Conservation (phyloP, 2,113 vertebrate genomes). For the Falcunculus frontatus region DNA sequence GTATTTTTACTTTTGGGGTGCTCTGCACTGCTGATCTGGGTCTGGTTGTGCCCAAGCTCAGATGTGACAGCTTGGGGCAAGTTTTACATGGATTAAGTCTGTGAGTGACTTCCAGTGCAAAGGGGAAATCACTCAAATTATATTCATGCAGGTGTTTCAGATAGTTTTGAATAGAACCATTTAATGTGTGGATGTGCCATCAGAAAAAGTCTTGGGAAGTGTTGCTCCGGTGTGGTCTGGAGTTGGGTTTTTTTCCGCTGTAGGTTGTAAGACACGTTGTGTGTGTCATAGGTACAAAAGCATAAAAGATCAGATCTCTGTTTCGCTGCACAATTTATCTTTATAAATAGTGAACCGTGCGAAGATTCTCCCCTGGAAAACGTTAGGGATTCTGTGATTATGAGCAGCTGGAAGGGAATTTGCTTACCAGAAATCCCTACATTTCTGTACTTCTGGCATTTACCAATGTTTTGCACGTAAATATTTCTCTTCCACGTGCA, state of each 20-base stretch:
- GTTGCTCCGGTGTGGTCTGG: neutral
- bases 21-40: neutral
- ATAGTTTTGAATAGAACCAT: neutral
- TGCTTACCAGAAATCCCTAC: neutral
- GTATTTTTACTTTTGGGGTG: neutral
- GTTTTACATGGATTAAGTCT: neutral
- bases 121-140: neutral
- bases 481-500: neutral
- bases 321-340: neutral
- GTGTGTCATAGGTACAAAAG: neutral
- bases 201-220: neutral
- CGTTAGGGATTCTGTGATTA: neutral
- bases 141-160: fast-evolving
- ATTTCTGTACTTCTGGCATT: neutral
- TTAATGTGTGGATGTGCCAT: neutral
- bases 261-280: neutral
- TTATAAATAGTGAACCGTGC: neutral
- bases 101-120: neutral
- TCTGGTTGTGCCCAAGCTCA: neutral
- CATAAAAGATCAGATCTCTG: neutral
- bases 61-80: neutral
- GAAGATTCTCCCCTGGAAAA: neutral
- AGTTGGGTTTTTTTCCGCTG: neutral
- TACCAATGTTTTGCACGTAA: neutral
- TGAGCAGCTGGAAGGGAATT: neutral